Percentiles rank a stretch among this genome's conserved stretches.
These are phyloP conservation scores for Alectoris magna DNA, from an alignment of 2,797 vertebrate species.

Conservation along the genomic window DNA sequence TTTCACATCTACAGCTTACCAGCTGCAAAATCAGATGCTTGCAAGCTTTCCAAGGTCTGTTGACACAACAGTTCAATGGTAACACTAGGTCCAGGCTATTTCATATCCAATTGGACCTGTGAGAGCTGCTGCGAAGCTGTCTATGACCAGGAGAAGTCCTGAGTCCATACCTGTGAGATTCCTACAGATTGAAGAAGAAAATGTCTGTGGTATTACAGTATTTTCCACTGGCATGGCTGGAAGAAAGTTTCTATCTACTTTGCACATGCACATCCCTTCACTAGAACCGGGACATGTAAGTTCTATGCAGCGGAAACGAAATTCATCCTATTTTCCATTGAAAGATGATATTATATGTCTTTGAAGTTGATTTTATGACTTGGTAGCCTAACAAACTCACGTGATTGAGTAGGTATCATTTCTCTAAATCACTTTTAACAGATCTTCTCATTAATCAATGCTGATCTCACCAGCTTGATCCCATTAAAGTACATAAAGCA, in stretches of 20 bases:
- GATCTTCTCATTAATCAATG: background rate
- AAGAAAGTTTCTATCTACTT: background rate
- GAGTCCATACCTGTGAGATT: background rate
- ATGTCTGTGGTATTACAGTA: accelerated
- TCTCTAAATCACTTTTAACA: slow-evolving; percentile 19
- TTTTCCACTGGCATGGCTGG: background rate
- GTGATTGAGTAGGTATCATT: background rate
- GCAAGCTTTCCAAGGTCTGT: background rate
- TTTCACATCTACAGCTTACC: background rate
- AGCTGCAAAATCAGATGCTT: background rate
- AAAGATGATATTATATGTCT: background rate
- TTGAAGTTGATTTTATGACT: background rate
- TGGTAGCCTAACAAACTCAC: background rate
- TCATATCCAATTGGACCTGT: background rate
- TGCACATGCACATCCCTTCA: accelerated
- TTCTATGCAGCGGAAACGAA: accelerated
- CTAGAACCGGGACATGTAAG: background rate
- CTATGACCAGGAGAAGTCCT: background rate
- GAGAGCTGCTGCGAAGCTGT: background rate
- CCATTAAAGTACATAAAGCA: background rate
- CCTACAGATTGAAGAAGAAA: background rate
- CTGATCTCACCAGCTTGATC: slow-evolving; percentile 8
- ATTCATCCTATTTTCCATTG: background rate
- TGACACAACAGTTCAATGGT: background rate
- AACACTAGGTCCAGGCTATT: background rate